Base-by-base conservation (phyloP, 2,888 invertebrate species). In the Mesochorus sp. region DNA sequence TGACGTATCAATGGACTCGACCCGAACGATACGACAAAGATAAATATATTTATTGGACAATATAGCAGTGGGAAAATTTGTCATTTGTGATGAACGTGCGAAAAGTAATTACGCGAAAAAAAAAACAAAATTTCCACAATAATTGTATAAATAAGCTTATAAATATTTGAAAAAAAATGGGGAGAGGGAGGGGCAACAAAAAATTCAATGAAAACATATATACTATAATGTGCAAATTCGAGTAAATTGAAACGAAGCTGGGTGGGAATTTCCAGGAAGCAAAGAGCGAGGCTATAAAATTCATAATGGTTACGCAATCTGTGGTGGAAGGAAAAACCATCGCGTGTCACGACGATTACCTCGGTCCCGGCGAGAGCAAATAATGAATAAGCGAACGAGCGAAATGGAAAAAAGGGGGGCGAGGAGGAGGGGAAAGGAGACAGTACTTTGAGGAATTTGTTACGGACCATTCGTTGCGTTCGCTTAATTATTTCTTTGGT, bases 281-380 rank as follows among this genome's bases (percentile, higher is more conserved):
- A 28, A 14, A 39, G n/a, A 51, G 59, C 57, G 47, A 70, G 55
- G 66, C 59, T 74, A 61, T 59, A 67, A 74, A 74, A 61, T 59
- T 67, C 74, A 57, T 39, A 53, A 49, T 19, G 37, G 61, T 75
- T 75, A 44, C 62, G 75, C 44, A 75, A 75, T 68, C n/a, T 17
- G 21, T 44, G 28, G 59, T 12, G 0, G 28, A 55, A n/a, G 59
- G 39, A 75, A 75, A 76, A 76, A 75, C 14, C 37, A 70, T 76
- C 68, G 75, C 75, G 68, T 70, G 75, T 76, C 68, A 39, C 71
- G 61, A 71, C 42, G 28, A 62, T 71, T 71, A 24, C 51, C 59
- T 51, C 28, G 31, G 42, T 28, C 31, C 37, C 19, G 31, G 68
- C 39, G 31, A 34, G 34, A 64, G 21, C 28, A 57, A 70, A 70